phyloP scores from a whole-genome alignment of 2,888 invertebrate genomes.

The Onchidella celtica region DNA sequence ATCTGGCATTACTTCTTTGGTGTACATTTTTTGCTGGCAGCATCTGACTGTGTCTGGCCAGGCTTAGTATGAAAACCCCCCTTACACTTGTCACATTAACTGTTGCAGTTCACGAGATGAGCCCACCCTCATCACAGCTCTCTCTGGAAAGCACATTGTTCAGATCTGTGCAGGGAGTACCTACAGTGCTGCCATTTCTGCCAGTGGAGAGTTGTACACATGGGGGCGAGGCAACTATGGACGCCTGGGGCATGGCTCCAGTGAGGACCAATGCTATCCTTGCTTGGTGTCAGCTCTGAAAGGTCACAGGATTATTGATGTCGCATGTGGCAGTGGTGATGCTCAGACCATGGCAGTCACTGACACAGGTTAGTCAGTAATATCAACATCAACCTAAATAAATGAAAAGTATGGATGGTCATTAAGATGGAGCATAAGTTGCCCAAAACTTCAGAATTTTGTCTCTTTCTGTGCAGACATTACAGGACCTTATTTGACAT shows the following conservation, averaged over 20 bases:
- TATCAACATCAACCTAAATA: too few species aligned
- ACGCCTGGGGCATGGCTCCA: slow-evolving; percentile 94
- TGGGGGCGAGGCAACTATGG: slow-evolving; percentile 98
- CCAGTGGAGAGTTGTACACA: slow-evolving; percentile 93
- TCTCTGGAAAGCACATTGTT: slow-evolving; percentile 89
- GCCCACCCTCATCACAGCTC: slow-evolving; percentile 91
- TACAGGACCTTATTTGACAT: too few species aligned
- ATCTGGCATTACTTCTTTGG: too few species aligned
- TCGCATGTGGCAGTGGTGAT: slow-evolving; percentile 96
- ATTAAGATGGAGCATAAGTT: too few species aligned
- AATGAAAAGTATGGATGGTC: too few species aligned
- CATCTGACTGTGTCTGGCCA: too few species aligned
- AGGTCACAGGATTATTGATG: slow-evolving; percentile 79
- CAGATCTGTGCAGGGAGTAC: slow-evolving; percentile 96
- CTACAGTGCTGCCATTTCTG: slow-evolving; percentile 95
- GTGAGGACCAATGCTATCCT: slow-evolving; percentile 95
- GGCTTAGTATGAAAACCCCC: too few species aligned
- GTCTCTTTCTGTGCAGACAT: too few species aligned
- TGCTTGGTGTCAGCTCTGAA: slow-evolving; percentile 85
- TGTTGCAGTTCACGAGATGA: slow-evolving; percentile 85
- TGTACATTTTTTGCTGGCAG: too few species aligned
- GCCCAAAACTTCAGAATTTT: too few species aligned
- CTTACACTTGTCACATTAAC: not conserved
- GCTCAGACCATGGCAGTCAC: slow-evolving; percentile 97
- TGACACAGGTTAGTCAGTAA: slow-evolving; percentile 90